phyloP scores from a whole-genome alignment of 2,797 vertebrate species.

The Alosa sapidissima region DNA sequence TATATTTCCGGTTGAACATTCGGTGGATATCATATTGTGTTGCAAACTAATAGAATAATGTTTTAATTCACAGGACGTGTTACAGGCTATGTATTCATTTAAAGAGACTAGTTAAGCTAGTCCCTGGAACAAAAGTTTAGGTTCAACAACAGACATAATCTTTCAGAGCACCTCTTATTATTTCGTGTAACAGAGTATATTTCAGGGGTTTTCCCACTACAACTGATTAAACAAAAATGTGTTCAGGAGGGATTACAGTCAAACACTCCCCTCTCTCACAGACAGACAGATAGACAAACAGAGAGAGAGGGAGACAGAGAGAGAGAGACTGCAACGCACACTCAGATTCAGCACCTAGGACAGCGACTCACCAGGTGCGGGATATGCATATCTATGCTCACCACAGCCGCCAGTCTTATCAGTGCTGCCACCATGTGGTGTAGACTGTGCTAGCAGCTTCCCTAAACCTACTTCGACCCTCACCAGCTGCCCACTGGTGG shows the following conservation, averaged over 20 bases:
- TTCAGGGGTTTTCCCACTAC: no score
- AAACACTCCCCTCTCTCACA: not conserved
- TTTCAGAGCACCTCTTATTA: no score
- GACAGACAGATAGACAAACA: not conserved
- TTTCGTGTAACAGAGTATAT: no score
- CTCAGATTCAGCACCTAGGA: not conserved
- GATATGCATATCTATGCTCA: not conserved
- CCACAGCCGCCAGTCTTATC: not conserved
- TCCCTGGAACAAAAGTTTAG: not conserved
- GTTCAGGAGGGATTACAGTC: no score
- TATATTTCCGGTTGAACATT: not conserved
- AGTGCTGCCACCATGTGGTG: slow-evolving; percentile 5
- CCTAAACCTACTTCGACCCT: not conserved
- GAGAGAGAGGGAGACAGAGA: not conserved
- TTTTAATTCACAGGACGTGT: not conserved
- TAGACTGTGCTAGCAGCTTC: not conserved
- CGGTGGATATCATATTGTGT: not conserved
- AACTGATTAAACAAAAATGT: no score
- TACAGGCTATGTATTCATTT: not conserved
- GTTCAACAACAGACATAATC: not conserved
- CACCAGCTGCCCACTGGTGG: no score
- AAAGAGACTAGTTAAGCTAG: not conserved
- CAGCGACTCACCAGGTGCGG: not conserved
- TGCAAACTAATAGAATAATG: not conserved
- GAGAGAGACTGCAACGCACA: not conserved